phyloP scores from a whole-genome alignment of 2,888 invertebrate species.

The Yponomeuta malinellus region DNA sequence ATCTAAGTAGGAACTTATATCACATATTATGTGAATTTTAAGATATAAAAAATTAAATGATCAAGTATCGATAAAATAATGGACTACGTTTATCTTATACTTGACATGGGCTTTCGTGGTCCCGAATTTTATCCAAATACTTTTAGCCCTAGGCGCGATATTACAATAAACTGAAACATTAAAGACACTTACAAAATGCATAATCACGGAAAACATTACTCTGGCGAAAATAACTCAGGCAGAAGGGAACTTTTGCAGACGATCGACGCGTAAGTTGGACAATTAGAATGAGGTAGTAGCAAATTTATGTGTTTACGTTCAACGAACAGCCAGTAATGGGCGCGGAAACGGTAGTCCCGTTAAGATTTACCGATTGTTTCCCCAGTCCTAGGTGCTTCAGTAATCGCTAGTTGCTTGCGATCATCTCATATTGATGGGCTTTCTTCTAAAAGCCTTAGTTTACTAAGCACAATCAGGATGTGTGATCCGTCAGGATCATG shows the following conservation, averaged over 20 bases:
- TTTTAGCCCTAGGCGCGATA: no score
- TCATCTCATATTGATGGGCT: not conserved
- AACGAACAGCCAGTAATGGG: conserved; percentile 24
- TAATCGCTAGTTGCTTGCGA: not conserved
- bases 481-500: no score
- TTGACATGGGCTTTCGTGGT: no score
- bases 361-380: conserved; percentile 1
- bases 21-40: no score
- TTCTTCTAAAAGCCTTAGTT: not conserved
- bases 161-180: no score
- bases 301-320: conserved; percentile 61
- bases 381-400: not conserved
- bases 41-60: no score
- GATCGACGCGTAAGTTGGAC: conserved; percentile 43
- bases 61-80: no score
- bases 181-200: no score
- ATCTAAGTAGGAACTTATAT: no score
- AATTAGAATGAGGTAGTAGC: conserved; percentile 43
- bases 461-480: not conserved
- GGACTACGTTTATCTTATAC: no score
- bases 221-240: not conserved
- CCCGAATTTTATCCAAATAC: no score
- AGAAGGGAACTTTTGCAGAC: conserved; percentile 29
- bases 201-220: no score
- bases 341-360: conserved; percentile 23